Conservation (phyloP, 2,113 vertebrate genomes). For the Chlorodrepanis virens region DNA sequence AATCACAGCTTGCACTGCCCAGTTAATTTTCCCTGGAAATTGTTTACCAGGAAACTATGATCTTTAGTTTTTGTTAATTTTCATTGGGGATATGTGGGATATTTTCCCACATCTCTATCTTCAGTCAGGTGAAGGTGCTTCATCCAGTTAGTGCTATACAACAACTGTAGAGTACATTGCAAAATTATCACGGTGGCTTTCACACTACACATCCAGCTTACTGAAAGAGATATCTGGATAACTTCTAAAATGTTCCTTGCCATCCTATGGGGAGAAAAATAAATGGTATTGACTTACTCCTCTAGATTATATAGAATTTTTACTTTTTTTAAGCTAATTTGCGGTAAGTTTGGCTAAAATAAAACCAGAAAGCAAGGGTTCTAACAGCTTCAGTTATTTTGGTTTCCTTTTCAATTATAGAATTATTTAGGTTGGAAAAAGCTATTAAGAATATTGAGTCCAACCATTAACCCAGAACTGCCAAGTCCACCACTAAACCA, state of each 20-base stretch:
- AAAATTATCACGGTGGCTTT: not conserved
- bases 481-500: not conserved
- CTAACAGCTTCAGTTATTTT: not conserved
- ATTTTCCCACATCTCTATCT: not conserved
- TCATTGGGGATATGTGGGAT: no score
- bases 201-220: not conserved
- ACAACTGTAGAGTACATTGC: not conserved
- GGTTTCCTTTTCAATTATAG: not conserved
- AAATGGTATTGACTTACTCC: rapidly evolving
- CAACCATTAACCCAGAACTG: not conserved
- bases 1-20: not conserved
- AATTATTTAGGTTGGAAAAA: not conserved
- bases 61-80: not conserved
- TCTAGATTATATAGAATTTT: not conserved
- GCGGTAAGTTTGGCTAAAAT: not conserved
- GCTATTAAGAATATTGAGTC: not conserved
- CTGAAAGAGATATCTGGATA: not conserved
- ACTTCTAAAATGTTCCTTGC: not conserved
- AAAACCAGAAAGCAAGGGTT: not conserved
- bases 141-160: not conserved
- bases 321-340: not conserved
- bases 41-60: not conserved
- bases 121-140: not conserved
- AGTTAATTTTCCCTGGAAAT: not conserved
- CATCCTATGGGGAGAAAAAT: not conserved